Base-by-base conservation (phyloP, 2,797 vertebrate species). In the Acanthurus leucopareius region DNA sequence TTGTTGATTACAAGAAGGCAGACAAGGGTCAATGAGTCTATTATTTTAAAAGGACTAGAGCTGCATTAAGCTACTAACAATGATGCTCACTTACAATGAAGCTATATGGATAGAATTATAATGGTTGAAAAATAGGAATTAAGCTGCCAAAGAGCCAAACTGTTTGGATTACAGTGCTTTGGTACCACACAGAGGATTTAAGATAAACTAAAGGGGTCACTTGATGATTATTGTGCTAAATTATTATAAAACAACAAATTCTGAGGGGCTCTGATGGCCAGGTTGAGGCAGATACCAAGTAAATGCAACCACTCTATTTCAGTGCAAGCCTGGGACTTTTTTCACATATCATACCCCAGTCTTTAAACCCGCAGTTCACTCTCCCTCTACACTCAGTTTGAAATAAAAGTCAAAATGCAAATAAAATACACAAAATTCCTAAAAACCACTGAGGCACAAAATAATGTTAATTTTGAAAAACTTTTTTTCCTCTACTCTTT, bases 1-100 rank as follows among this genome's bases (percentile, higher is more conserved):
- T 82, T 45, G 74, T 42, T 56, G 75, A 76, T 77, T 51, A 87
- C 83, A 89, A 79, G 71, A 28, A 75, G 53, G 60, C 67, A 74
- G 68, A 75, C 58, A 20, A 51, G 25, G 7, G 60, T 82, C 75
- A 84, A 77, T 75, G 40, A 61, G 69, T 16, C 78, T 69, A 81
- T 88, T 89, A 79, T 91, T 77, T 63, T 73, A 14, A 61, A 76
- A 68, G 16, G 4, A 72, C 45, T 57, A 13, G 53, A 69, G 67
- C 20, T 47, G 56, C 58, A 49, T 56, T 2, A 79, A 72, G 64
- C 59, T n/a, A 45, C 52, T 53, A 1, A 83, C 76, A 80, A 61
- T 69, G 61, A 66, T 14, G 47, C 42, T 42, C 51, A n/a, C 70
- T 67, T 60, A 78, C 35, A 38, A 15, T 61, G 28, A 45, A 35